phyloP scores from a whole-genome alignment of 2,797 vertebrate genomes.

The Hyperoplus immaculatus region DNA sequence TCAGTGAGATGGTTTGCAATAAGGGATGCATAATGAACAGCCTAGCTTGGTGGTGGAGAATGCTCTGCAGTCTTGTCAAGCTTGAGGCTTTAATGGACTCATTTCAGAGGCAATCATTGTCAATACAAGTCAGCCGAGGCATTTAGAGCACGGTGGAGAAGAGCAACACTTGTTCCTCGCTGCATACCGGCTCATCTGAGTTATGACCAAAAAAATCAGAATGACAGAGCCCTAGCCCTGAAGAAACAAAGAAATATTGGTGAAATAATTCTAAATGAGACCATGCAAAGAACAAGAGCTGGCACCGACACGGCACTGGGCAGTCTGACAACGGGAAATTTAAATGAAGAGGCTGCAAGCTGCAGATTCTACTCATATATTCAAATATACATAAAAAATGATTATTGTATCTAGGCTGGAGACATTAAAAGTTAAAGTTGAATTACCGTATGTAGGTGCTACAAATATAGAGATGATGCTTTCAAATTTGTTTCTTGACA shows the following conservation, averaged over 20 bases:
- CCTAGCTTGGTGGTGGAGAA: conserved; percentile 59
- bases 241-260: conserved; percentile 86
- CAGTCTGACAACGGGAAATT: conserved; percentile 90
- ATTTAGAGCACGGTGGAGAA: conserved; percentile 25
- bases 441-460: conserved; percentile 74
- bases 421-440: conserved; percentile 87
- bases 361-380: conserved; percentile 85
- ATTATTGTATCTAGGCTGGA: conserved; percentile 88
- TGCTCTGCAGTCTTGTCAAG: conserved; percentile 85
- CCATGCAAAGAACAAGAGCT: conserved; percentile 87
- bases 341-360: conserved; percentile 93
- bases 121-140: conserved; percentile 90
- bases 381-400: conserved; percentile 89
- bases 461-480: conserved; percentile 8
- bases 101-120: conserved; percentile 95
- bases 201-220: conserved; percentile 86
- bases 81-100: conserved; percentile 91
- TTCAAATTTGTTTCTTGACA: conserved; percentile 11
- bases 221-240: conserved; percentile 87
- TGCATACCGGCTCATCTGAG: conserved; percentile 87
- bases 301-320: conserved; percentile 78
- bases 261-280: conserved; percentile 85
- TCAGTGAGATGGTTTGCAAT: conserved; percentile 81
- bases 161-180: conserved; percentile 7
- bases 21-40: conserved; percentile 82